Conservation (phyloP, 1,140 invertebrate species). For the Hydropsyche tenuis region DNA sequence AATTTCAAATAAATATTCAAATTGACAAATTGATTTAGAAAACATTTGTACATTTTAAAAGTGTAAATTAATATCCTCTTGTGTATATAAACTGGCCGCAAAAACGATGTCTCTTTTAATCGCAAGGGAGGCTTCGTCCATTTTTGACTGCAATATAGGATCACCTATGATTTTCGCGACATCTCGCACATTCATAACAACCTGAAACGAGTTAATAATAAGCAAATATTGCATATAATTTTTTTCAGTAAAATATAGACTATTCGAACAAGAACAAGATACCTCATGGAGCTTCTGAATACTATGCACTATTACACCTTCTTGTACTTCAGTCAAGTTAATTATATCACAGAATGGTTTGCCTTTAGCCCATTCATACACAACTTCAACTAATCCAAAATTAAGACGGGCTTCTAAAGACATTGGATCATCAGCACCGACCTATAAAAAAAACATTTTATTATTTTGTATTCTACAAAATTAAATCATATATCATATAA, state of each 20-base stretch:
- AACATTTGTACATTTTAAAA: slow-evolving; percentile 7
- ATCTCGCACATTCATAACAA: slow-evolving; percentile 88
- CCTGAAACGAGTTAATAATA: too few species aligned
- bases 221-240: too few species aligned
- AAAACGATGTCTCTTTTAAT: slow-evolving; percentile 99
- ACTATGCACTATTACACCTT: slow-evolving; percentile 97
- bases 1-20: slow-evolving; percentile 1
- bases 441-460: slow-evolving; percentile 30
- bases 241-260: too few species aligned
- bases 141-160: slow-evolving; percentile 87
- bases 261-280: too few species aligned
- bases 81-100: slow-evolving; percentile 93
- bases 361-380: slow-evolving; percentile 94
- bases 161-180: slow-evolving; percentile 94
- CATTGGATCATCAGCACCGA: slow-evolving; percentile 42
- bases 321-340: slow-evolving; percentile 91
- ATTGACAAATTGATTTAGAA: background rate
- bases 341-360: slow-evolving; percentile 94
- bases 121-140: slow-evolving; percentile 91
- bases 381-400: slow-evolving; percentile 91
- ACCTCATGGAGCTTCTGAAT: slow-evolving; percentile 95
- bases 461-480: background rate
- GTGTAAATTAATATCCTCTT: slow-evolving; percentile 40
- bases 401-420: slow-evolving; percentile 65
- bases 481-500: too few species aligned